Percentiles rank a stretch among this genome's conserved stretches.
Evolutionary conservation across 1,140 invertebrate genomes (phyloP).

Genomic region (Drosophila littoralis): DNA sequence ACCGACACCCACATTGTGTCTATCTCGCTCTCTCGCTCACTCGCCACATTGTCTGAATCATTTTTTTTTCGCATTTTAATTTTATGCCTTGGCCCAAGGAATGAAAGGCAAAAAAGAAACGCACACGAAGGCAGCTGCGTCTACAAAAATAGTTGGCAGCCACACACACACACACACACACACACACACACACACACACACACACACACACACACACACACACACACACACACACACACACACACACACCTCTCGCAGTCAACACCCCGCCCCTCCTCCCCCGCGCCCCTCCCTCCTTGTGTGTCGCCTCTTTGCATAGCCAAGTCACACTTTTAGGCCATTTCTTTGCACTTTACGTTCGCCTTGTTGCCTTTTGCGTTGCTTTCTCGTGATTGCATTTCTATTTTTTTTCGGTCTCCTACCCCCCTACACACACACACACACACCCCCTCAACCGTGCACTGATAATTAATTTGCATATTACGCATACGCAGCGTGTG

Average conservation of each 20-base stretch:
- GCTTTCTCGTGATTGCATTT: slow-evolving; percentile 59
- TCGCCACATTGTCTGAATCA: slow-evolving; percentile 58
- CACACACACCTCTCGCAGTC: not conserved
- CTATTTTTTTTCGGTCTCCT: slow-evolving; percentile 25
- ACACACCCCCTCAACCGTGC: not conserved
- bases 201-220: slow-evolving; percentile 3
- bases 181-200: slow-evolving; percentile 14
- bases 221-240: slow-evolving; percentile 17
- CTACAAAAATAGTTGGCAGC: slow-evolving; percentile 72
- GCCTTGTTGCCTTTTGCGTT: slow-evolving; percentile 27
- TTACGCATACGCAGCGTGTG: slow-evolving; percentile 57
- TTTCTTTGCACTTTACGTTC: slow-evolving; percentile 68
- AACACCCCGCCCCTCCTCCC: not conserved
- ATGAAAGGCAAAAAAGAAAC: slow-evolving; percentile 26
- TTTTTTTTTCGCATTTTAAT: slow-evolving; percentile 70
- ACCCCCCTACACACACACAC: not conserved
- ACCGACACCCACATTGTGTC: not conserved
- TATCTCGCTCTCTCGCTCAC: slow-evolving; percentile 11
- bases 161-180: slow-evolving; percentile 19
- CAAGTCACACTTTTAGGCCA: slow-evolving; percentile 76
- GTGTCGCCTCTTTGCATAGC: not conserved
- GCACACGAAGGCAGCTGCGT: slow-evolving; percentile 58
- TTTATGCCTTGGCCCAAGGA: slow-evolving; percentile 70
- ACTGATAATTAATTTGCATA: slow-evolving; percentile 64
- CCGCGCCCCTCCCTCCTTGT: not conserved